phyloP scores from a whole-genome alignment of 2,888 invertebrate species.

The Tipula lateralis region DNA sequence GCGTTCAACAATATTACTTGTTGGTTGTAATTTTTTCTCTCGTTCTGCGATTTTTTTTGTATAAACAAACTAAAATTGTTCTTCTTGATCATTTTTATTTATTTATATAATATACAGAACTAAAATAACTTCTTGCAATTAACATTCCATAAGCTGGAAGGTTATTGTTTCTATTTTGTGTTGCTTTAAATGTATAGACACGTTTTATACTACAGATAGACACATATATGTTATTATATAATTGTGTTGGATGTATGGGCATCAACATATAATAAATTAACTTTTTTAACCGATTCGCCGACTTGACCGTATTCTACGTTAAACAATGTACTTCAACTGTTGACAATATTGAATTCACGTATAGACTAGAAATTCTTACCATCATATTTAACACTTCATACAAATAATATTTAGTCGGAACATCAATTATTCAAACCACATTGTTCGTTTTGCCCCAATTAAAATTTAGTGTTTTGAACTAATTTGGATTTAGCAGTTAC shows the following conservation, averaged over 20 bases:
- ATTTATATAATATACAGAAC: constrained; percentile 12
- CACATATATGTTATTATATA: neutral
- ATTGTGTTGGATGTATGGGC: neutral
- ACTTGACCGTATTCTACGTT: neutral
- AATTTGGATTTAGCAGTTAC: no score
- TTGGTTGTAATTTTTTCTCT: neutral
- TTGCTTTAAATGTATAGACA: neutral
- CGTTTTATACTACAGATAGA: neutral
- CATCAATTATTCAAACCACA: no score
- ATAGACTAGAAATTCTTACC: no score
- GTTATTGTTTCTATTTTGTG: neutral
- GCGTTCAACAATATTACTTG: neutral
- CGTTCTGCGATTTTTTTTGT: neutral
- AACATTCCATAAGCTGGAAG: constrained; percentile 19
- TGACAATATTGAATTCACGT: no score
- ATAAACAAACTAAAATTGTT: neutral
- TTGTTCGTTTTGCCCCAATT: no score
- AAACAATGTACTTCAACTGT: no score
- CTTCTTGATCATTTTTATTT: constrained; percentile 19
- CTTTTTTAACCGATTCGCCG: neutral
- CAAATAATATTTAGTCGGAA: no score
- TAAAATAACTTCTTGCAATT: constrained; percentile 15
- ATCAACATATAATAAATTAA: neutral
- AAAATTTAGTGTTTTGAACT: no score
- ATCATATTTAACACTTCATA: no score